Conservation (phyloP, 2,888 invertebrate species). For the Tromatobia lineatoria region DNA sequence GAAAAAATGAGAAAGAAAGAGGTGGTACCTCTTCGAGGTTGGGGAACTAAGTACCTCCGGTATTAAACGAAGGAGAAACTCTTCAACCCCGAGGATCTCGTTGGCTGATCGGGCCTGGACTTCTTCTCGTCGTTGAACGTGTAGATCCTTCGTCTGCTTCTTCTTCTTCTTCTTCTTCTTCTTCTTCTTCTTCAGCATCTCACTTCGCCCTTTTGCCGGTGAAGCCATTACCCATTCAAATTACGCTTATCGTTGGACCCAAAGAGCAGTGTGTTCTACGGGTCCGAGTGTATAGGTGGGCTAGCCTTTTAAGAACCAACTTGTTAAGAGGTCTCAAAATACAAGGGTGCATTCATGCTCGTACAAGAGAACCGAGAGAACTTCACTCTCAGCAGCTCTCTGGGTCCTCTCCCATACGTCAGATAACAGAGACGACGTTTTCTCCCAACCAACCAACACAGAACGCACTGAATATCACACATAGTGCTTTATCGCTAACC, state of each 20-base stretch:
- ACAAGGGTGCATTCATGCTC: constrained; percentile 73
- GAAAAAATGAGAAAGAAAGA: constrained; percentile 47
- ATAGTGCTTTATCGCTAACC: constrained; percentile 57
- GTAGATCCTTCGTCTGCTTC: constrained; percentile 50
- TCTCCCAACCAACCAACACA: constrained; percentile 51
- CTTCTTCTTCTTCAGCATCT: constrained; percentile 24
- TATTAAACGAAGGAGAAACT: constrained; percentile 51
- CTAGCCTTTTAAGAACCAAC: constrained; percentile 74
- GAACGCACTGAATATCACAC: constrained; percentile 64
- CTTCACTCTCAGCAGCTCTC: constrained; percentile 35
- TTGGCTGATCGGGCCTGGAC: constrained; percentile 52
- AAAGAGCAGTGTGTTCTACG: constrained; percentile 39
- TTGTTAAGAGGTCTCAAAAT: constrained; percentile 63
- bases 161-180: constrained; percentile 15
- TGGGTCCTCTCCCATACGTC: constrained; percentile 47
- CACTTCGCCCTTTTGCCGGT: constrained; percentile 69
- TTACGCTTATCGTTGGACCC: constrained; percentile 79
- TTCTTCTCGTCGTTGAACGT: constrained; percentile 65
- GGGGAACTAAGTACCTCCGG: constrained; percentile 34
- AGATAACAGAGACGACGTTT: constrained; percentile 64
- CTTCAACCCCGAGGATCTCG: constrained; percentile 63
- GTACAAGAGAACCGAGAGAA: constrained; percentile 41
- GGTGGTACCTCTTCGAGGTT: constrained; percentile 45
- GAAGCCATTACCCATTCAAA: constrained; percentile 82
- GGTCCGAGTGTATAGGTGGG: constrained; percentile 69